Conservation (phyloP, 2,888 invertebrate species). For the Linnaemya vulpina region DNA sequence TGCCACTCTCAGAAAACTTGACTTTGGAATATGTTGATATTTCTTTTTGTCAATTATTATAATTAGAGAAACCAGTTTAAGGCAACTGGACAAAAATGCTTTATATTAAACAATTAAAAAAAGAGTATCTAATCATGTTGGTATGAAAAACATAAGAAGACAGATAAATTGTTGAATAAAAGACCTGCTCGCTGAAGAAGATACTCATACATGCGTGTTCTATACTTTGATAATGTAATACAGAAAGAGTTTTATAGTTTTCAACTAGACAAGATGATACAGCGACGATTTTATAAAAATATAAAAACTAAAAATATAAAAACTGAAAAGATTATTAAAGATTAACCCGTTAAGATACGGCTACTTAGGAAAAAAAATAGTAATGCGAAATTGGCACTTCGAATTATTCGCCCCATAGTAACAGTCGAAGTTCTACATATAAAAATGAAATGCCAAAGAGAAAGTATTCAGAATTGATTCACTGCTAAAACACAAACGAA, state of each 20-base stretch:
- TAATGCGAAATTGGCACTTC: too few relatives aligned
- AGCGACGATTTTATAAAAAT: constrained; percentile 9
- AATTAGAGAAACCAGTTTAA: constrained; percentile 63
- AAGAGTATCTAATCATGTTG: constrained; percentile 50
- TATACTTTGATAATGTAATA: constrained; percentile 1
- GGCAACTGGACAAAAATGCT: constrained; percentile 19
- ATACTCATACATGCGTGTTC: too few relatives aligned
- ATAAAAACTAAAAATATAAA: background rate
- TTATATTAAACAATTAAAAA: constrained; percentile 43
- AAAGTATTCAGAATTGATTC: too few relatives aligned
- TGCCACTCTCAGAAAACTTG: constrained; percentile 8
- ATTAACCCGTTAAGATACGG: constrained; percentile 30
- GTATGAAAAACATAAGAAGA: constrained; percentile 18
- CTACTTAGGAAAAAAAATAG: background rate
- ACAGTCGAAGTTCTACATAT: too few relatives aligned
- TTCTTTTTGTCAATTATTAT: constrained; percentile 62
- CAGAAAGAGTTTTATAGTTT: background rate
- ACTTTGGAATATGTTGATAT: constrained; percentile 8
- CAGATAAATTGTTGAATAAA: constrained; percentile 24
- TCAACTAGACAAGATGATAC: constrained; percentile 3
- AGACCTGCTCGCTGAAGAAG: background rate
- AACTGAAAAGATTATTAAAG: constrained; percentile 11
- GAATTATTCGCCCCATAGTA: too few relatives aligned
- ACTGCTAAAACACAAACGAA: too few relatives aligned
- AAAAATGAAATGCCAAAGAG: too few relatives aligned